Evolutionary conservation across 2,888 invertebrate species (phyloP).

Genomic region (Drosophila dives): DNA sequence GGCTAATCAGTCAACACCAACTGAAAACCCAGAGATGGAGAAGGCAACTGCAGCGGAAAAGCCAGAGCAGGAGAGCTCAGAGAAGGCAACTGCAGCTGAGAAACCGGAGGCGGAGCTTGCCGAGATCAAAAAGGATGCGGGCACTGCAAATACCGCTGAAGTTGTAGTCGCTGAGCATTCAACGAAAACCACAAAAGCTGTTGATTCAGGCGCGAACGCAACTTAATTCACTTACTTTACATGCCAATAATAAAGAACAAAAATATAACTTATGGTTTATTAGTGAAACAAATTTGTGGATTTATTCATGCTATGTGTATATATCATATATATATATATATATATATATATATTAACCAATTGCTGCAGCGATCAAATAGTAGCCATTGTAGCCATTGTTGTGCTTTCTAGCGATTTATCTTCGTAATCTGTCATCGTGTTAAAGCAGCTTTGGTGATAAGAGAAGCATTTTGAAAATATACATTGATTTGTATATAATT

Average conservation of each 20-base stretch:
- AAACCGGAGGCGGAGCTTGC: background rate
- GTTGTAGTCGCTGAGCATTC: background rate
- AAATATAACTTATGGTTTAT: conserved; percentile 23
- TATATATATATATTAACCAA: conserved; percentile 54
- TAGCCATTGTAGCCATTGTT: conserved; percentile 31
- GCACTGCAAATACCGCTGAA: background rate
- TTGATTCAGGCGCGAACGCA: background rate
- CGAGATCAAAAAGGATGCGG: background rate
- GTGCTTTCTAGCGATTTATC: conserved; percentile 20
- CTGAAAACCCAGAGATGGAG: background rate
- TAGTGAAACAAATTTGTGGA: conserved; percentile 60
- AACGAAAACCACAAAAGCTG: background rate
- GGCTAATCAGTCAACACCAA: background rate
- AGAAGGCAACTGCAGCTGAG: background rate
- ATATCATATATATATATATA: conserved; percentile 43
- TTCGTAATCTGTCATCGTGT: conserved; percentile 54
- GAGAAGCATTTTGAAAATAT: conserved; percentile 56
- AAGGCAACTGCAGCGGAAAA: background rate
- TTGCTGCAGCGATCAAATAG: conserved; percentile 48
- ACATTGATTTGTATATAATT: conserved; percentile 25
- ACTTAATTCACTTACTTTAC: background rate
- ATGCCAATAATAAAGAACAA: conserved; percentile 5
- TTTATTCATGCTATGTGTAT: conserved; percentile 61
- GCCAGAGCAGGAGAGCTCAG: background rate
- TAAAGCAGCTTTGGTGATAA: conserved; percentile 75